Evolutionary conservation across 2,888 invertebrate genomes (phyloP).

Genomic region (Temnothorax ravouxi): DNA sequence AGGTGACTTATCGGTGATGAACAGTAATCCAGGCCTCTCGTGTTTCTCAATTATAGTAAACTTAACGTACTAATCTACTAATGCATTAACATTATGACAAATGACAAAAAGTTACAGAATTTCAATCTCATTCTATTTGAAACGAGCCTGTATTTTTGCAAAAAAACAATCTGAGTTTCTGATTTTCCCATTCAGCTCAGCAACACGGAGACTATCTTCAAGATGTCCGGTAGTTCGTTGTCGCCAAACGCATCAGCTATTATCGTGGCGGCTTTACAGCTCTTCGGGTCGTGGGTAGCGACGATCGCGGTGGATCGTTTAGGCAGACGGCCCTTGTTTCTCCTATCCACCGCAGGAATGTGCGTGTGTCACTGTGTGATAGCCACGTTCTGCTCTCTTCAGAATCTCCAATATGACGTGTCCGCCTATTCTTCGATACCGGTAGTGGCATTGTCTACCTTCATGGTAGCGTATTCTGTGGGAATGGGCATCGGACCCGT

Average conservation of each 20-base stretch:
- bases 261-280: constrained; percentile 88
- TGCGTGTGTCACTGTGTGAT: constrained; percentile 80
- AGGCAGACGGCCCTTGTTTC: constrained; percentile 88
- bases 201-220: constrained; percentile 88
- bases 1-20: no score
- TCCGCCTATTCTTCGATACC: constrained; percentile 87
- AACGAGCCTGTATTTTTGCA: not conserved
- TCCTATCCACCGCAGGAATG: constrained; percentile 86
- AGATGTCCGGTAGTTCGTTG: constrained; percentile 87
- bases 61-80: not conserved
- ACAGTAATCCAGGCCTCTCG: no score
- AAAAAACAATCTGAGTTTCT: constrained; percentile 14
- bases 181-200: constrained; percentile 80
- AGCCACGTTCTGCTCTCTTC: constrained; percentile 83
- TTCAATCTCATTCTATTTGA: not conserved
- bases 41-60: constrained; percentile 56
- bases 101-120: not conserved
- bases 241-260: constrained; percentile 88
- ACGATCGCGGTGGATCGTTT: constrained; percentile 88
- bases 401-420: constrained; percentile 76
- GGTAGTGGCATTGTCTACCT: constrained; percentile 86
- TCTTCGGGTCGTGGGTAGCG: constrained; percentile 86
- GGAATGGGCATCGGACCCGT: constrained; percentile 88
- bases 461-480: constrained; percentile 87
- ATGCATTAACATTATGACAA: not conserved